Evolutionary conservation across 1,140 invertebrate genomes (phyloP).

Genomic region (Achroia grisella): DNA sequence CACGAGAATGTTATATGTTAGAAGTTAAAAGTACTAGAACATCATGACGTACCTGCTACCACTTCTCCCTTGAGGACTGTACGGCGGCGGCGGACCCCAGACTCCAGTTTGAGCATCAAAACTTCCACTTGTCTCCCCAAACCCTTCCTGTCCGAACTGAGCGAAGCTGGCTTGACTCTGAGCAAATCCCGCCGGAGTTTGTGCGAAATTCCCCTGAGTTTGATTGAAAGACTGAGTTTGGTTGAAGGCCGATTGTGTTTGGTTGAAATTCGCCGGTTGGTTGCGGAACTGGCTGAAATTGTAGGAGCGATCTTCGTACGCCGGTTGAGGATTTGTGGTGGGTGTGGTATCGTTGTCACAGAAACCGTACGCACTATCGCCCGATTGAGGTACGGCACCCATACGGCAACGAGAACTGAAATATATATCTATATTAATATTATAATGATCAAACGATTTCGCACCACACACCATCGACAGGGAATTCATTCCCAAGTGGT

Average conservation of each 20-base stretch:
- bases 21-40: conserved; percentile 1
- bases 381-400: conserved; percentile 60
- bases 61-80: conserved; percentile 67
- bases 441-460: too few species aligned
- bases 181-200: conserved; percentile 21
- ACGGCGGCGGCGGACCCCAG: conserved; percentile 67
- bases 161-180: conserved; percentile 18
- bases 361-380: conserved; percentile 69
- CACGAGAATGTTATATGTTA: too few species aligned
- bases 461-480: too few species aligned
- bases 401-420: conserved; percentile 53
- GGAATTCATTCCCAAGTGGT: too few species aligned
- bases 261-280: background rate
- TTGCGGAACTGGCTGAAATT: conserved; percentile 24
- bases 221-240: conserved; percentile 16
- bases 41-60: conserved; percentile 37
- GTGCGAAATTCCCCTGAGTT: conserved; percentile 23
- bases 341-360: conserved; percentile 40
- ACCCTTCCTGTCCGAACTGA: conserved; percentile 33
- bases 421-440: conserved; percentile 1
- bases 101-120: conserved; percentile 55
- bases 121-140: conserved; percentile 44
- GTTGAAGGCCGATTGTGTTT: conserved; percentile 4
- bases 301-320: conserved; percentile 37
- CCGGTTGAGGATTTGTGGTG: conserved; percentile 23